Base-by-base conservation (phyloP, 2,888 invertebrate genomes). In the Belgica antarctica region DNA sequence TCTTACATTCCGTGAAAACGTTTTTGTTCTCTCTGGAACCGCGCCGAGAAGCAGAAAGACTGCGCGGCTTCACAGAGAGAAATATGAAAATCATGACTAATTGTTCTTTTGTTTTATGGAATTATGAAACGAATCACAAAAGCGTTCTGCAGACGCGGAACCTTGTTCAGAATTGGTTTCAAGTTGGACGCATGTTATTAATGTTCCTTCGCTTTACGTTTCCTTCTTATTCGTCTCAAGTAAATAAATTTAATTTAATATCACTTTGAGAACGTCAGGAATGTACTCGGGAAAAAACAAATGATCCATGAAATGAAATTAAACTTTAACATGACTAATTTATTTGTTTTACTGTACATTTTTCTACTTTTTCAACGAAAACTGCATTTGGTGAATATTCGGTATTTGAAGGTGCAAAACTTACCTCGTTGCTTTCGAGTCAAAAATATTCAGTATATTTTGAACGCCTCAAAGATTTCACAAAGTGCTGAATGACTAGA, bases 231-330 rank as follows among this genome's bases (percentile, higher is more conserved):
- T n/a, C n/a, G n/a, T n/a, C n/a, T n/a, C 24, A 24, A 17, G 24
- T 3, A 41, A 31, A 10, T 41, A 3, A 41, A n/a, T 41, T 41
- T 41, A 3, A n/a, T 41, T 41, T 41, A n/a, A 41, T 41, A 10
- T 41, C 41, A 15, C 12, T 41, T 41, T 15, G 15, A 41, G 41
- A 41, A 41, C 3, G 15, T 7, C 31, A 41, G 41, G 22, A 52
- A 52, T 15, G 19, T 52, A 22, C 19, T 52, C 41, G 41, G 5
- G 19, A 19, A 17, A n/a, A n/a, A 52, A 52, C 47, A 66, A 66
- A 66, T 47, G 65, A 66, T 24, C 41, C 65, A 31, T 47, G 47
- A 66, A 66, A 66, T 66, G 27, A 24, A 66, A 66, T 66, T 52
- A 52, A 52, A 52, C 4, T 46, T 31, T 31, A 31, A 31, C 5